Evolutionary conservation across 2,113 vertebrate species (phyloP), one percentile per base, ranked within the genome.

Genomic region (Cyprinodon tularosa): DNA sequence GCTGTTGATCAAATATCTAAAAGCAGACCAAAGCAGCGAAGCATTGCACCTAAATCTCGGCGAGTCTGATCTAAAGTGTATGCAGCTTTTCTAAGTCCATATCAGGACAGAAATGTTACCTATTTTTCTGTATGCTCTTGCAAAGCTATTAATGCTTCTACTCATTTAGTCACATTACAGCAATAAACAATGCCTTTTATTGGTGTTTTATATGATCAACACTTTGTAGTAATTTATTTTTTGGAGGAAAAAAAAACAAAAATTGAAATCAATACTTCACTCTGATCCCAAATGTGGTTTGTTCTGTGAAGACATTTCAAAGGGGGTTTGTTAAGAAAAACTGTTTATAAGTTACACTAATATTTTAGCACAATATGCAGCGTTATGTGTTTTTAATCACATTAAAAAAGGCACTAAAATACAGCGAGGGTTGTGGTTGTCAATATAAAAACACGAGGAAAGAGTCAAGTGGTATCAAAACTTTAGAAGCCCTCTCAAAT

Each of bases 1-100:
- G 37, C 14, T 63, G 20, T 66, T 42, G 42, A 74, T 68, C 15
- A 64, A 29, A 67, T 53, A 6, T 64, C 47, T 22, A 47, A 68
- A 76, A 63, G n/a, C 45, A 13, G 66, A 74, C 3, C 37, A 77
- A 44, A 78, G 10, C 0, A 8, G 5, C 57, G 3, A 42, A 63
- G 57, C 36, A 42, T 17, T 12, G 6, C 62, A 59, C 64, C 59
- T 71, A 2, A 9, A 66, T 20, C 36, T 38, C 39, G 2, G 61
- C 29, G 0, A 78, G 15, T 74, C 20, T 3, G 15, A 12, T 10
- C 10, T 42, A 2, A 2, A 9, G 20, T 3, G 36, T 66, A 17
- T 29, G 37, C 17, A 69, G 8, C 5, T 61, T 57, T 0, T 75
- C 63, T 6, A 22, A 44, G 47, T 62, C 76, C 63, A 62, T 62